Evolutionary conservation across 2,888 invertebrate species (phyloP), one percentile per base, ranked within the genome.

Genomic region (Oasisia sp.): DNA sequence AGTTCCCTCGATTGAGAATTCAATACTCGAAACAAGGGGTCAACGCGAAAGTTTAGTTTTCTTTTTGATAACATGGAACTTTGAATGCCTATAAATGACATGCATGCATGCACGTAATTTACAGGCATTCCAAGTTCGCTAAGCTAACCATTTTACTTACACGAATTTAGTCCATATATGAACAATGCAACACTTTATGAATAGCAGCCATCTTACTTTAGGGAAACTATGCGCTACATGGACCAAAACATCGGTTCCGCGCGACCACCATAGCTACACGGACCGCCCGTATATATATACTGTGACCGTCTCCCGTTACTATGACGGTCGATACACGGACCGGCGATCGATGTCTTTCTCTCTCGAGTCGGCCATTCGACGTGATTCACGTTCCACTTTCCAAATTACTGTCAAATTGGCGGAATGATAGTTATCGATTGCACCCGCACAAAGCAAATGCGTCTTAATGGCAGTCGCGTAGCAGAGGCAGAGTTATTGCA

Each of bases 321-420:
- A 74, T 27, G 19, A 27, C 74, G 14, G 7, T 74, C 14, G 3
- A 19, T 19, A 74, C 27, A 27, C 74, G 74, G 74, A 27, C 74
- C 74, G 74, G 74, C 74, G 74, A 74, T 74, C 74, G 74, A 74
- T 74, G 74, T 74, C 74, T 74, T 38, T 38, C 74, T 74, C 27
- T 74, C 74, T 74, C 74, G 74, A 19, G 27, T 27, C 74, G 74
- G 74, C n/a, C 74, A n/a, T 74, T 27, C 19, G 74, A 74, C 27
- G 27, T 74, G 27, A 74, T 74, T 74, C 74, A 74, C 74, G 27
- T 74, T 74, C 74, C 74, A 74, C 74, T 74, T 74, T 74, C 74
- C 74, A 74, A 74, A 74, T 74, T 74, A 74, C 74, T 74, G 74
- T 74, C 74, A 74, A 74, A 74, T 74, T 74, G 74, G 74, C 74